These are phyloP conservation scores for Girardinichthys multiradiatus DNA, from an alignment of 2,113 vertebrate genomes.

Conservation along the genomic window DNA sequence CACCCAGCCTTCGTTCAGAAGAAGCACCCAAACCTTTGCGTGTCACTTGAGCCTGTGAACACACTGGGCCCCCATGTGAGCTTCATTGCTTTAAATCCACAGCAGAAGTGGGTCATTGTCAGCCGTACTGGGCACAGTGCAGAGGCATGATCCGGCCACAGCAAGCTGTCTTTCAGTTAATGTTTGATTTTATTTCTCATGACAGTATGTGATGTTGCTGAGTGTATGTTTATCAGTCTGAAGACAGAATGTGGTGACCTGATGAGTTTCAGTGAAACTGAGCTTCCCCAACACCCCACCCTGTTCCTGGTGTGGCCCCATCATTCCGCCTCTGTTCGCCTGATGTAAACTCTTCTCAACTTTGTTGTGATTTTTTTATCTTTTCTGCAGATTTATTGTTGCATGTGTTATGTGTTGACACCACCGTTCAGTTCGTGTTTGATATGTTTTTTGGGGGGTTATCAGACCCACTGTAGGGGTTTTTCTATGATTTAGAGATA, in stretches of 20 bases:
- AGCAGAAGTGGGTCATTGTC: slow-evolving; percentile 48
- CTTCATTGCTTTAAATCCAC: slow-evolving; percentile 73
- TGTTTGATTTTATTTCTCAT: slow-evolving; percentile 53
- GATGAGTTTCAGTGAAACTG: slow-evolving; percentile 63
- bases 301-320: slow-evolving; percentile 46
- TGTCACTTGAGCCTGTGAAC: slow-evolving; percentile 59
- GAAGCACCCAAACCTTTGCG: slow-evolving; percentile 59
- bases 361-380: slow-evolving; percentile 65
- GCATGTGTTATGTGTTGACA: slow-evolving; percentile 75
- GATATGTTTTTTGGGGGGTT: slow-evolving; percentile 56
- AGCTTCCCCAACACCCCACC: slow-evolving; percentile 46
- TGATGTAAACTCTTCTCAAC: slow-evolving; percentile 72
- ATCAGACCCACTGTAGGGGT: slow-evolving; percentile 78
- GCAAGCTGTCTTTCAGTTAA: slow-evolving; percentile 51
- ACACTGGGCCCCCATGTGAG: slow-evolving; percentile 54
- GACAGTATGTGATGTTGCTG: slow-evolving; percentile 57
- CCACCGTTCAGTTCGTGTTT: slow-evolving; percentile 71
- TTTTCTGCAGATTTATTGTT: slow-evolving; percentile 71
- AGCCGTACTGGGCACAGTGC: slow-evolving; percentile 50
- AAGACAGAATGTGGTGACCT: slow-evolving; percentile 53
- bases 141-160: slow-evolving; percentile 43
- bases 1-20: no score
- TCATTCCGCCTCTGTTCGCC: slow-evolving; percentile 63
- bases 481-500: slow-evolving; percentile 84
- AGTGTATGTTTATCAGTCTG: slow-evolving; percentile 60